Base-by-base conservation (phyloP, 2,113 vertebrate genomes). In the Osmerus mordax region DNA sequence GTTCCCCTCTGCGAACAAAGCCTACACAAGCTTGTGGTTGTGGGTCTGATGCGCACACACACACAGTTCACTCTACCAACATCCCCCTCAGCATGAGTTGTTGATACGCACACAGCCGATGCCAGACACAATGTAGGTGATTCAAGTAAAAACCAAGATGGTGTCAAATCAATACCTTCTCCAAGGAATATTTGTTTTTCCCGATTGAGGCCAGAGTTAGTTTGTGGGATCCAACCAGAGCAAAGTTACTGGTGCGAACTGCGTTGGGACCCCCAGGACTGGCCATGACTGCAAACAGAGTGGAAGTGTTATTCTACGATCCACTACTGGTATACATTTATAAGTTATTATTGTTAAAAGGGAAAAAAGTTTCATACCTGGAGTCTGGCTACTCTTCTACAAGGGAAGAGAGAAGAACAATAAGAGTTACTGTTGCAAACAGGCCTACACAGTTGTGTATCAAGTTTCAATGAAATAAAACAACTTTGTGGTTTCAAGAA, bases 261-360 rank as follows among this genome's bases (percentile, higher is more conserved):
- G 95, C 94, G 28, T 91, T 92, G 7, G 94, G 95, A 0, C 97
- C 95, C 4, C 95, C 93, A 0, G 97, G 96, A 78, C 96, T 98
- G 62, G 95, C 93, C 89, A 95, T 83, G 11, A 93, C 97, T 99
- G 70, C 1, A 72, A 67, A 79, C 56, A 77, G n/a, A 71, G 62
- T 47, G 28, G 23, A 9, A 6, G 5, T 36, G 4, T 11, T 16
- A 19, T 3, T 67, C 0, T 59, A 53, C 41, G 0, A 36, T 1
- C 1, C 32, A 36, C 32, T 36, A 36, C 4, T 8, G 9, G 18
- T 13, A 23, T 13, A 36, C 21, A 51, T 13, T 60, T 28, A 1
- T 8, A 18, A n/a, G 15, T 16, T 56, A 16, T 18, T 4, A 16
- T 18, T n/a, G 15, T 18, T 19, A 18, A 56, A 56, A 3, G 23